Base-by-base conservation (phyloP, 92 coral and sea anemone genomes). In the Diadumene lineata region DNA sequence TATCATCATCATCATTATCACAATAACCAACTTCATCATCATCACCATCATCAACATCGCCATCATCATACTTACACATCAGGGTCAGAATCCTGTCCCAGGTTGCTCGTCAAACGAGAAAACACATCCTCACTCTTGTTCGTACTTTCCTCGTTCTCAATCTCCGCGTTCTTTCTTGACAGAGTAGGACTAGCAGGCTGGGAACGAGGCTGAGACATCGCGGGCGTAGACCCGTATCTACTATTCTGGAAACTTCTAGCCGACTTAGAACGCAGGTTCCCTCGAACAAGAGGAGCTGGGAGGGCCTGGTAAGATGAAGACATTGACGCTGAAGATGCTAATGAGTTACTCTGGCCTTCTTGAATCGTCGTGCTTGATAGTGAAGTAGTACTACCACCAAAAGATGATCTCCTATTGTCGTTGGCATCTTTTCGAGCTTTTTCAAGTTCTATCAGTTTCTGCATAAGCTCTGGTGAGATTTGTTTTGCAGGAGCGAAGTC, bases 11-110 rank as follows among this genome's bases (percentile, higher is more conserved):
- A 53, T 15, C 60, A 53, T 15, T 23, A 53, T 15, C 60, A 53
- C n/a, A 13, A 53, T 15, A 3, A 16, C 21, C 18, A 53, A 3
- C 60, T 9, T 15, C 60, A 16, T 6, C 18, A 53, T 15, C 6
- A 53, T 15, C 60, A 53, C 10, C 60, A 53, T 15, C 60, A 53
- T 15, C n/a, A n/a, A n/a, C n/a, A n/a, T n/a, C n/a, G n/a, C n/a
- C n/a, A n/a, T n/a, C n/a, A n/a, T n/a, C n/a, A n/a, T 58, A 83
- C 98, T 83, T 84, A 94, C 98, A 87, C 87, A 51, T 94, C 97
- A 28, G 94, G 98, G 73, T 94, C 97, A 25, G 97, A 73, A 46
- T 94, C 97, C 51, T 88, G 92, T 21, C 97, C 88, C 65, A 91
- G 82, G 73, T 85, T 94, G 77, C 97, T 94, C n/a, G 98, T 94